phyloP scores from a whole-genome alignment of 2,888 invertebrate species.

The Athalia cordata region DNA sequence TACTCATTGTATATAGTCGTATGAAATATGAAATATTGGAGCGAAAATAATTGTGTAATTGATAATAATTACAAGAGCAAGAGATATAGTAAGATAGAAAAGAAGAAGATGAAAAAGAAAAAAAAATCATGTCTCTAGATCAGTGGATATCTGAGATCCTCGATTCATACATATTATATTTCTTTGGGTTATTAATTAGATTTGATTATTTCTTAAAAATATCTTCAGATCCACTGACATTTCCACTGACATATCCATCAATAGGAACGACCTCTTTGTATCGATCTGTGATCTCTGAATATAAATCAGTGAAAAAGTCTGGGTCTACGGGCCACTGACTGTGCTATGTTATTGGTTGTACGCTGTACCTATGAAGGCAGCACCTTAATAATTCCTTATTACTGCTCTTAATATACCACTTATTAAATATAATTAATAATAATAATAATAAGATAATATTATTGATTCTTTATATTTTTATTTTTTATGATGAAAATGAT shows the following conservation, averaged over 20 bases:
- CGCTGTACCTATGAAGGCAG: constrained; percentile 41
- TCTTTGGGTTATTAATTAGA: constrained; percentile 11
- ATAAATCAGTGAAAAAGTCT: constrained; percentile 44
- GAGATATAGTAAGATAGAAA: not conserved
- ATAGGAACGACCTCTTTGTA: constrained; percentile 44
- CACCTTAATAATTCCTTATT: constrained; percentile 44
- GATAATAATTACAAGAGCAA: not conserved
- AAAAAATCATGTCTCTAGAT: constrained; percentile 9
- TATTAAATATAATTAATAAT: not conserved
- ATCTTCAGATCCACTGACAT: constrained; percentile 33
- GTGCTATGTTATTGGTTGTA: constrained; percentile 45
- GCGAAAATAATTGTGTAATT: not conserved
- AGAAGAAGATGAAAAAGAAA: not conserved
- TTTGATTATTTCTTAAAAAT: constrained; percentile 25
- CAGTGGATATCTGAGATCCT: constrained; percentile 28
- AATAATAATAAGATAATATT: not conserved
- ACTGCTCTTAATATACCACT: constrained; percentile 18
- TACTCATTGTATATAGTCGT: constrained; percentile 9
- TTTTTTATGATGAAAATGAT: not conserved
- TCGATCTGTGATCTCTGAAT: constrained; percentile 45
- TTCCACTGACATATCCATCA: constrained; percentile 45
- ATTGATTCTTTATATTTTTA: constrained; percentile 10
- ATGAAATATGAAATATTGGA: constrained; percentile 4
- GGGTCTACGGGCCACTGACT: constrained; percentile 38
- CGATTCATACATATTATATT: not conserved